Conservation (phyloP, 2,888 invertebrate genomes). For the Harpalus rubripes region DNA sequence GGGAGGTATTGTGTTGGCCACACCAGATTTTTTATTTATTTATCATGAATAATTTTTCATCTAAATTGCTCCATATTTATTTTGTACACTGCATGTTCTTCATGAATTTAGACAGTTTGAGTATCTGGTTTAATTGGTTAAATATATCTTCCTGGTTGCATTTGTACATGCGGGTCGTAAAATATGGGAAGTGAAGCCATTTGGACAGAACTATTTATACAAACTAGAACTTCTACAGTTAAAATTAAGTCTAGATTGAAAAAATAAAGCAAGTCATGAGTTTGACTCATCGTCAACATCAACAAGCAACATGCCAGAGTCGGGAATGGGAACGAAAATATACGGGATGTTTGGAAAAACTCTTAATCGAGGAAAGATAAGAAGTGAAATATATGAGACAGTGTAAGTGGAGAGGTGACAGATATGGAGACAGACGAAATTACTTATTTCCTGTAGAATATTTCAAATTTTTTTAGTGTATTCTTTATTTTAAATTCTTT, state of each 20-base stretch:
- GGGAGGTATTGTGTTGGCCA: too few relatives aligned
- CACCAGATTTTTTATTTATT: too few relatives aligned
- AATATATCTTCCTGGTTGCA: conserved; percentile 16
- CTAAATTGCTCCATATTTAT: neutral
- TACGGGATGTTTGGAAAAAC: conserved; percentile 1
- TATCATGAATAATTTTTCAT: neutral
- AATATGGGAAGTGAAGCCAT: neutral
- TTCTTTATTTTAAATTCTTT: too few relatives aligned
- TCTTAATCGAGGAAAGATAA: neutral
- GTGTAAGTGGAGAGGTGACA: too few relatives aligned
- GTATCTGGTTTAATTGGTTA: conserved; percentile 15
- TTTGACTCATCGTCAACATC: too few relatives aligned
- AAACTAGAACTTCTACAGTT: conserved; percentile 17
- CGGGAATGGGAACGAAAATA: neutral
- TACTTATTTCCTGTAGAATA: too few relatives aligned
- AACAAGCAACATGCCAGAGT: too few relatives aligned
- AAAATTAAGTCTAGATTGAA: conserved; percentile 1
- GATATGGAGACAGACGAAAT: too few relatives aligned
- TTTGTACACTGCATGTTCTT: neutral
- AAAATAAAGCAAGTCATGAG: conserved; percentile 4
- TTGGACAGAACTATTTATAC: conserved; percentile 32
- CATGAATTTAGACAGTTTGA: neutral
- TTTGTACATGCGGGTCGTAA: conserved; percentile 6
- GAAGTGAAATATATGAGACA: neutral
- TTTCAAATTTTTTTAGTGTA: too few relatives aligned